Percentiles rank a stretch among this genome's conserved stretches.
phyloP scores from a whole-genome alignment of 2,113 vertebrate species.

The Chrysemys picta region DNA sequence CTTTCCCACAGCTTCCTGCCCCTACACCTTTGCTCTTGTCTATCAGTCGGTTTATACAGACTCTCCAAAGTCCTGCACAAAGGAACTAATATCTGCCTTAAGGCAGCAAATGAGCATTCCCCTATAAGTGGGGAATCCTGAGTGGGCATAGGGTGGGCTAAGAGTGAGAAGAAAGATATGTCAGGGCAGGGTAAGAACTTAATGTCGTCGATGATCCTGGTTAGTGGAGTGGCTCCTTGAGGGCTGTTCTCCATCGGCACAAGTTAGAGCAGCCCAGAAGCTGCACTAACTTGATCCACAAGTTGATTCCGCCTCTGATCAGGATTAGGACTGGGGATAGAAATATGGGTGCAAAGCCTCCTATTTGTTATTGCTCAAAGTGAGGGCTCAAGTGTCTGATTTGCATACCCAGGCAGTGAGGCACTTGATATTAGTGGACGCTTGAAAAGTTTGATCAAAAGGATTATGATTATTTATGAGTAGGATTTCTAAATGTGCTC shows the following conservation, averaged over 20 bases:
- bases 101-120: not conserved
- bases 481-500: conserved; percentile 4
- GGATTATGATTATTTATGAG: not conserved
- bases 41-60: not conserved
- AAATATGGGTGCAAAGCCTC: not conserved
- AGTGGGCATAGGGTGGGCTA: not conserved
- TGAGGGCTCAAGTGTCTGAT: not conserved
- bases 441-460: not conserved
- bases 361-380: not conserved
- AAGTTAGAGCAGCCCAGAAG: not conserved
- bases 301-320: not conserved
- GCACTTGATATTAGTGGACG: not conserved
- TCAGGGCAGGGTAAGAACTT: not conserved
- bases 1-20: not conserved
- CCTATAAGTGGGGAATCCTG: not conserved
- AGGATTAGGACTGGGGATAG: not conserved
- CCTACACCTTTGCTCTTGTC: not conserved
- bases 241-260: not conserved
- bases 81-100: not conserved
- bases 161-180: not conserved
- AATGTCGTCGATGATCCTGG: accelerated
- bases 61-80: not conserved
- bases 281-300: not conserved
- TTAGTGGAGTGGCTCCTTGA: not conserved
- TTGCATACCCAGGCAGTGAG: not conserved